These are phyloP conservation scores for Pristionchus mayeri DNA, from an alignment of 2,888 invertebrate genomes.

Conservation along the genomic window DNA sequence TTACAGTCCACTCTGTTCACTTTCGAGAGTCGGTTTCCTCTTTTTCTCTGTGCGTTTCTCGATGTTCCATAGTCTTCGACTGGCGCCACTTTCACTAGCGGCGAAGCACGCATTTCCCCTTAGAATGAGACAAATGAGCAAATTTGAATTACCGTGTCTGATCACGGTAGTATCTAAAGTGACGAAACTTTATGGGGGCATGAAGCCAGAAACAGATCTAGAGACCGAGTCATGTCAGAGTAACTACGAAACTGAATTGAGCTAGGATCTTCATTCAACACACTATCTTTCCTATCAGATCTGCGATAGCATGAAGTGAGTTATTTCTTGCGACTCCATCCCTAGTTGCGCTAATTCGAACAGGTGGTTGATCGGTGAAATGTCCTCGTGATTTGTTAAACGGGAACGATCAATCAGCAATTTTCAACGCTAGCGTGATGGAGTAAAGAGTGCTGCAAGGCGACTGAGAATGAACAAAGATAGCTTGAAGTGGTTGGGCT, in stretches of 20 bases:
- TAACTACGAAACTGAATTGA: too few relatives aligned
- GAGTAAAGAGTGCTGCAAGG: background rate
- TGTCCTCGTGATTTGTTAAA: background rate
- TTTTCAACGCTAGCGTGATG: background rate
- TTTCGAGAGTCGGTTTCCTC: background rate
- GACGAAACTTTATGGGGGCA: background rate
- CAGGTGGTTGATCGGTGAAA: background rate
- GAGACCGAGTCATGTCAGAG: too few relatives aligned
- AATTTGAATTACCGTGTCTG: background rate
- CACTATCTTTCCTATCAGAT: too few relatives aligned
- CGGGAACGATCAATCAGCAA: background rate
- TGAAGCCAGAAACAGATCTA: too few relatives aligned
- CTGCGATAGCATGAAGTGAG: too few relatives aligned
- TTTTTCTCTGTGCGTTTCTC: slow-evolving; percentile 1
- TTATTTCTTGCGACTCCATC: too few relatives aligned
- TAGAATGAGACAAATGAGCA: background rate
- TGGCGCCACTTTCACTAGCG: slow-evolving; percentile 37
- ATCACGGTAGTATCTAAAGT: background rate
- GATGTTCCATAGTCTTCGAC: background rate
- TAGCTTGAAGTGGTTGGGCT: background rate
- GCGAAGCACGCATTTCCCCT: background rate
- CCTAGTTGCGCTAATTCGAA: background rate
- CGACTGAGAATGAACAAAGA: background rate
- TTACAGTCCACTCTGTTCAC: background rate
- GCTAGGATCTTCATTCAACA: too few relatives aligned